These are phyloP conservation scores for Gymnothorax reevesii DNA, from an alignment of 2,797 vertebrate species.

Conservation along the genomic window DNA sequence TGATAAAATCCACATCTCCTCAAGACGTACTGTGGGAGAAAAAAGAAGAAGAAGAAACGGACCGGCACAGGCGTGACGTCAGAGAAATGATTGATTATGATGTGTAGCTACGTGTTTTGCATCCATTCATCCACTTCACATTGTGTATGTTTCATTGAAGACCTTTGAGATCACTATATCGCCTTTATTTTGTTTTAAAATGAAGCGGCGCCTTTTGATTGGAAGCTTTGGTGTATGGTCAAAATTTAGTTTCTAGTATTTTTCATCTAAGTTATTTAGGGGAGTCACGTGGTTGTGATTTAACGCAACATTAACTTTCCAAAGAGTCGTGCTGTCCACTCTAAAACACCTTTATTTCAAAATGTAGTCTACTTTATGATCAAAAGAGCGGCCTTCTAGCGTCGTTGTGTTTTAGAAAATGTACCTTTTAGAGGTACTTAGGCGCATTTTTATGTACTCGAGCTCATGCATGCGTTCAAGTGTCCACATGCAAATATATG, in stretches of 20 bases:
- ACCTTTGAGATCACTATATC: background rate
- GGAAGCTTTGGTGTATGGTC: background rate
- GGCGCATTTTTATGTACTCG: background rate
- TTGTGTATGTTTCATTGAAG: background rate
- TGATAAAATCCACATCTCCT: constrained; percentile 32
- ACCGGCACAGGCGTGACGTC: background rate
- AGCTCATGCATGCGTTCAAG: background rate
- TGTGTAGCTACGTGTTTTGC: background rate
- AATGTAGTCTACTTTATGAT: background rate
- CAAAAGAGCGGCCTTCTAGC: too few relatives aligned
- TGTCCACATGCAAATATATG: background rate
- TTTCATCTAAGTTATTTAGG: background rate
- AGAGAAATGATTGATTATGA: background rate
- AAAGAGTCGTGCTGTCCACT: background rate
- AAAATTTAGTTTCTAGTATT: too few relatives aligned
- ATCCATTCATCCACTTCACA: background rate
- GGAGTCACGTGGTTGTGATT: background rate
- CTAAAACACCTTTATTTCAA: background rate
- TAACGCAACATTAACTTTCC: background rate
- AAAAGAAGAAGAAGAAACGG: background rate
- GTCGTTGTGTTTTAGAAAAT: too few relatives aligned
- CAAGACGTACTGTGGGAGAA: background rate
- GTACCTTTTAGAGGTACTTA: background rate
- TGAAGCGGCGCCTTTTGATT: background rate
- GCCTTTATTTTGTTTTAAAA: background rate